Evolutionary conservation across 92 coral and sea anemone genomes (phyloP).

Genomic region (Ricordea florida): DNA sequence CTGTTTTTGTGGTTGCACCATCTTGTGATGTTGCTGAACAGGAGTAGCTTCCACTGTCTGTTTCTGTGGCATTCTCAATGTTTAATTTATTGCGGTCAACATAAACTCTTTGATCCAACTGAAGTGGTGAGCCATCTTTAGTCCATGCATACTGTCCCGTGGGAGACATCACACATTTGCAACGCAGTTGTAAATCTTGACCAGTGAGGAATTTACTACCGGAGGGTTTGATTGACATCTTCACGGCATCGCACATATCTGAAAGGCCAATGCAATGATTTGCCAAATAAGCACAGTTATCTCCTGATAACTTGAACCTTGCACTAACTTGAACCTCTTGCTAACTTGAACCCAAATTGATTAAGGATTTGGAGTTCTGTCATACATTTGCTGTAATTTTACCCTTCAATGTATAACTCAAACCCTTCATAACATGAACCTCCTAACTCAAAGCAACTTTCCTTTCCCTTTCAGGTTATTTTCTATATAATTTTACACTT

Average conservation of each 20-base stretch:
- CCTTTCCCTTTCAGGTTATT: too few species aligned
- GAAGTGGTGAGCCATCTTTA: conserved; percentile 44
- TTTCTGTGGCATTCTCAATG: conserved; percentile 33
- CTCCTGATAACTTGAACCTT: too few species aligned
- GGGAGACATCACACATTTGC: conserved; percentile 54
- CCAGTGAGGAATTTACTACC: conserved; percentile 2
- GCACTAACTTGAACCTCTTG: too few species aligned
- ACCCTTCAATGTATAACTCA: too few species aligned
- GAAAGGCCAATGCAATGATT: too few species aligned
- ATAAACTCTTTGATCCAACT: neutral
- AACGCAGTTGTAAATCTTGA: conserved; percentile 14
- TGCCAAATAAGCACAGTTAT: too few species aligned
- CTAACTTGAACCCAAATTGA: too few species aligned
- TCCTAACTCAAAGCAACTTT: too few species aligned
- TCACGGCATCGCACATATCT: conserved; percentile 47
- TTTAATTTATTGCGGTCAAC: conserved; percentile 36
- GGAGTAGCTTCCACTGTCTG: conserved; percentile 70
- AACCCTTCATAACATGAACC: too few species aligned
- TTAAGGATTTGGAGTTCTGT: too few species aligned
- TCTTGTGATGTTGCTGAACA: conserved; percentile 61
- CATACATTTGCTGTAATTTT: too few species aligned
- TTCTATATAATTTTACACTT: too few species aligned
- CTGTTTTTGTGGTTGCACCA: neutral
- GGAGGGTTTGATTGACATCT: conserved; percentile 7
- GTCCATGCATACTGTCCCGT: conserved; percentile 60